Evolutionary conservation across 2,113 vertebrate genomes (phyloP), one percentile per base, ranked within the genome.

Genomic region (Chaetura pelagica): DNA sequence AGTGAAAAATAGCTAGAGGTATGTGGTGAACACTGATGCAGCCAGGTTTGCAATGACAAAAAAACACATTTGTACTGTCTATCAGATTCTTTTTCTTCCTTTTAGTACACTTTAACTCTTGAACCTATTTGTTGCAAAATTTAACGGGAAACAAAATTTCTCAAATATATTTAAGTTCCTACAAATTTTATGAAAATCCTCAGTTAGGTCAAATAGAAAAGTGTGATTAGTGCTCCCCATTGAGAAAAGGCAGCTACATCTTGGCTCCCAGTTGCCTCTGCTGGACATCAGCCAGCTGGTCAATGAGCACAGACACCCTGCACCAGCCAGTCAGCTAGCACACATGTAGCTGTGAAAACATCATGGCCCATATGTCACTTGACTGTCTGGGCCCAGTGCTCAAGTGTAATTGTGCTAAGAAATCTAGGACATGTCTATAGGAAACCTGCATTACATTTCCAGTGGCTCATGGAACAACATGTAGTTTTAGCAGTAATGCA

Each of bases 311-410:
- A 0, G 1, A 6, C n/a, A 35, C 42, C 59, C 82, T 42, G 18
- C 30, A 5, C 66, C 0, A 0, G 21, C 61, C 0, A 0, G 12
- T 57, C 78, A 57, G 35, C 49, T 1, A 0, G 54, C 49, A 35
- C 44, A 42, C 67, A 21, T 23, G 51, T 44, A 49, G 83, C 54
- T 35, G 40, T 35, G 83, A 34, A 78, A 88, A 21, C 10, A 5
- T 62, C 49, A 9, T 29, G 59, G 59, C 35, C 83, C 85, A 59
- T 66, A 80, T 94, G 88, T 73, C 67, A 32, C 21, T 73, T 32
- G 59, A 90, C 83, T 95, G 85, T 13, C 54, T 86, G 27, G 64
- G 34, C 55, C 69, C 49, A 61, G 35, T 48, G n/a, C 38, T 72
- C 1, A 6, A 35, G 21, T 10, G 34, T 72, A 80, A 91, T 16